Conservation (phyloP, 2,797 vertebrate species). For the Pangasius mekongensis region DNA sequence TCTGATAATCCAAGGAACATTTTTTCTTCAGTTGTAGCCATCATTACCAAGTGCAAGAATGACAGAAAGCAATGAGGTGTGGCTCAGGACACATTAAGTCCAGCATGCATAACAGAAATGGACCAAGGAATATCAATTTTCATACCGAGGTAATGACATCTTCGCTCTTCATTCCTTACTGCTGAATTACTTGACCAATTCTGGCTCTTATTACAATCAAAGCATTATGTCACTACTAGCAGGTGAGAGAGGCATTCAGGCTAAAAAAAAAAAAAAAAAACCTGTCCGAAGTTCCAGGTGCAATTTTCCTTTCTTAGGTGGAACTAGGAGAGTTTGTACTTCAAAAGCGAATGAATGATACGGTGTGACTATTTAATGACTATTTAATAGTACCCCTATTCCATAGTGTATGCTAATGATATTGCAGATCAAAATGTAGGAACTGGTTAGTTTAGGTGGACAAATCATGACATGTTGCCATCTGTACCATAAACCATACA, state of each 20-base stretch:
- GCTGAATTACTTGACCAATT: conserved; percentile 24
- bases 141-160: conserved; percentile 30
- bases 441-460: neutral
- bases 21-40: conserved; percentile 22
- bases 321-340: neutral
- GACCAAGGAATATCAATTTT: conserved; percentile 41
- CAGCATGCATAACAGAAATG: conserved; percentile 12
- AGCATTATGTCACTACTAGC: conserved; percentile 2
- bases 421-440: neutral
- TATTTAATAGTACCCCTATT: neutral
- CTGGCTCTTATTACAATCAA: conserved; percentile 27
- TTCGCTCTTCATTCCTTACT: neutral
- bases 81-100: conserved; percentile 14
- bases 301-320: neutral
- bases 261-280: neutral
- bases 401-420: neutral
- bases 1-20: conserved; percentile 53
- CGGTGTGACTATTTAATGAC: fast-evolving
- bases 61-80: conserved; percentile 9
- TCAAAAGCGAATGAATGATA: neutral
- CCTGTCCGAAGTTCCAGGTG: neutral
- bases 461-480: neutral
- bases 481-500: neutral
- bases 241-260: neutral
- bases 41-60: conserved; percentile 19